These are phyloP conservation scores for Cetonia aurata DNA, from an alignment of 2,888 invertebrate species.

Conservation along the genomic window DNA sequence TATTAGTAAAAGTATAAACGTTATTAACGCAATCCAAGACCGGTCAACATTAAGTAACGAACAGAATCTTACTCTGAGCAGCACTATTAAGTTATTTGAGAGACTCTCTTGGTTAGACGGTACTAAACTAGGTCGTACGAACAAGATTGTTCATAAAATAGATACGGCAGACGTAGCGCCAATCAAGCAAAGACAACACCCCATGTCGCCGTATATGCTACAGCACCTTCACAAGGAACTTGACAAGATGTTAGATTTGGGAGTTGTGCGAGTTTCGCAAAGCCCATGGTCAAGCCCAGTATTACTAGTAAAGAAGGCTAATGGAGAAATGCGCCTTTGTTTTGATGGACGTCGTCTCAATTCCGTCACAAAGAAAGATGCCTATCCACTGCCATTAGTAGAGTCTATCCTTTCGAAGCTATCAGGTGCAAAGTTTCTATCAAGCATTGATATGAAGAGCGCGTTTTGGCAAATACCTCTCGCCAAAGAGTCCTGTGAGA, in stretches of 20 bases:
- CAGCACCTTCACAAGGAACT: constrained; percentile 42
- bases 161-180: constrained; percentile 47
- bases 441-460: constrained; percentile 50
- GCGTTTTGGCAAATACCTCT: constrained; percentile 56
- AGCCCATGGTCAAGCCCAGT: constrained; percentile 53
- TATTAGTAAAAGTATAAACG: background rate
- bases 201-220: constrained; percentile 48
- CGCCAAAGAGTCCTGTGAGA: constrained; percentile 53
- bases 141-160: constrained; percentile 18
- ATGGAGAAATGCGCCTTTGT: constrained; percentile 51
- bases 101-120: background rate
- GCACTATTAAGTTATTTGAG: background rate
- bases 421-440: constrained; percentile 50
- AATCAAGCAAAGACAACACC: constrained; percentile 49
- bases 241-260: constrained; percentile 42
- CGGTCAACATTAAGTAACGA: background rate
- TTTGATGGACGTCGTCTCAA: constrained; percentile 55
- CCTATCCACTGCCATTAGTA: constrained; percentile 54
- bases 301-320: constrained; percentile 52
- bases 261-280: constrained; percentile 32
- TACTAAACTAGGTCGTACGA: background rate
- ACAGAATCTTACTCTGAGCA: background rate
- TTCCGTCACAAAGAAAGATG: constrained; percentile 51
- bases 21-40: background rate
- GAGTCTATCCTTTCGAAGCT: constrained; percentile 51